These are phyloP conservation scores for Bombus polaris DNA, from an alignment of 1,140 invertebrate species.

Conservation along the genomic window DNA sequence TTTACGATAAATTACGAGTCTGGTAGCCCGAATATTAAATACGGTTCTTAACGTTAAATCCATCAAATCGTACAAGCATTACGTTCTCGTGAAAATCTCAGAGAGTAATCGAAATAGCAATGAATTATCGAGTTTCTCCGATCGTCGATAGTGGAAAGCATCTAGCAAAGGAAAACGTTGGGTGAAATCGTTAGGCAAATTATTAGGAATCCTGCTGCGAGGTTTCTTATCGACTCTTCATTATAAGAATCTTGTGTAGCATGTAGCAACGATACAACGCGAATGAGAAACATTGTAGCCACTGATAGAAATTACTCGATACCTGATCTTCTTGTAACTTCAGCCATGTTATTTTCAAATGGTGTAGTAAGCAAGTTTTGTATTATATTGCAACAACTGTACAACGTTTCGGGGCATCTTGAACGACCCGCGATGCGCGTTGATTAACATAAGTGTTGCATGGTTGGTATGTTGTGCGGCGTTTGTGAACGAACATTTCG, in stretches of 20 bases:
- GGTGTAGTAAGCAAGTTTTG: neutral
- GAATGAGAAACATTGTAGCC: neutral
- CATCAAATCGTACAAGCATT: neutral
- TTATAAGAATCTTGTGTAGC: neutral
- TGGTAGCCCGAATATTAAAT: neutral
- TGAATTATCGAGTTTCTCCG: conserved; percentile 23
- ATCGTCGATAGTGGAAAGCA: neutral
- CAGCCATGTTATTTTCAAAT: neutral
- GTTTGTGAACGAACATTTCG: neutral
- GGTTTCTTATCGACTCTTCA: conserved; percentile 15
- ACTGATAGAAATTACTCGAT: neutral
- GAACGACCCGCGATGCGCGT: neutral
- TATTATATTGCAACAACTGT: neutral
- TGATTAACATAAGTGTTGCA: neutral
- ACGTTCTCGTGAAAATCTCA: neutral
- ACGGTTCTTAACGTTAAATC: too few relatives aligned
- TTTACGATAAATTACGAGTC: too few relatives aligned
- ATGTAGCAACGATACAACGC: neutral
- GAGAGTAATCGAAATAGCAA: neutral
- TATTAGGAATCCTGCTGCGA: neutral
- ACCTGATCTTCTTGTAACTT: neutral
- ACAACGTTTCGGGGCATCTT: neutral
- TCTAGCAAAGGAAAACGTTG: neutral
- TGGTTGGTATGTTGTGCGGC: neutral
- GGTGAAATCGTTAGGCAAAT: conserved; percentile 27